These are phyloP conservation scores for Zaprionus bogoriensis DNA, from an alignment of 2,888 invertebrate species.

Conservation along the genomic window DNA sequence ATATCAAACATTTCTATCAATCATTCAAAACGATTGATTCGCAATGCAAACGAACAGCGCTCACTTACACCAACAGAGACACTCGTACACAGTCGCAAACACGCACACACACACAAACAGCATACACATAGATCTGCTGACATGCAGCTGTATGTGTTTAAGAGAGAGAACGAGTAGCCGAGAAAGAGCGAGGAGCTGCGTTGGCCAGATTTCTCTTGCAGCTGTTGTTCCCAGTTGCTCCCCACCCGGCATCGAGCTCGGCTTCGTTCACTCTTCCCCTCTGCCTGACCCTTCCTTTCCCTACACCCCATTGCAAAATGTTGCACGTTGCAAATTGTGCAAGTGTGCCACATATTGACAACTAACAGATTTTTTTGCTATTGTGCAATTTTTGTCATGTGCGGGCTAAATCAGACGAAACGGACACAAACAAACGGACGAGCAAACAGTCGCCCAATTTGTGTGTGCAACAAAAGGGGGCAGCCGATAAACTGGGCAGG, in stretches of 20 bases:
- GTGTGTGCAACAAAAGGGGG: slow-evolving; percentile 40
- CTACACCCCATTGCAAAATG: slow-evolving; percentile 27
- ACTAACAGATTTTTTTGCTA: slow-evolving; percentile 65
- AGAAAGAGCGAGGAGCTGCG: background rate
- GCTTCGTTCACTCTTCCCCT: background rate
- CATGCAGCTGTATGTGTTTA: slow-evolving; percentile 15
- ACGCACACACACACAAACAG: background rate
- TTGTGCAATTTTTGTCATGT: slow-evolving; percentile 70
- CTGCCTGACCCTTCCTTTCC: background rate
- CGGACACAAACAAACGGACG: slow-evolving; percentile 54
- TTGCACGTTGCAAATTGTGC: slow-evolving; percentile 62
- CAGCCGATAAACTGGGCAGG: slow-evolving; percentile 24
- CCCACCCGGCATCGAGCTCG: no score
- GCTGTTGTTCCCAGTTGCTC: slow-evolving; percentile 42
- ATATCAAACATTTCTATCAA: slow-evolving; percentile 75
- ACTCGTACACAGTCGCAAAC: background rate
- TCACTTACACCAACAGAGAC: slow-evolving; percentile 23
- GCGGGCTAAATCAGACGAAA: slow-evolving; percentile 65
- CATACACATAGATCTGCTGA: background rate
- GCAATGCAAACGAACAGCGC: slow-evolving; percentile 62
- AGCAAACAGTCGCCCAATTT: slow-evolving; percentile 50
- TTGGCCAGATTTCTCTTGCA: slow-evolving; percentile 26
- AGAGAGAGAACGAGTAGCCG: background rate
- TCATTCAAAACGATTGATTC: slow-evolving; percentile 76
- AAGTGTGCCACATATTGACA: slow-evolving; percentile 65